Base-by-base conservation (phyloP, 1,140 invertebrate species). In the Psilanteris sp. region DNA sequence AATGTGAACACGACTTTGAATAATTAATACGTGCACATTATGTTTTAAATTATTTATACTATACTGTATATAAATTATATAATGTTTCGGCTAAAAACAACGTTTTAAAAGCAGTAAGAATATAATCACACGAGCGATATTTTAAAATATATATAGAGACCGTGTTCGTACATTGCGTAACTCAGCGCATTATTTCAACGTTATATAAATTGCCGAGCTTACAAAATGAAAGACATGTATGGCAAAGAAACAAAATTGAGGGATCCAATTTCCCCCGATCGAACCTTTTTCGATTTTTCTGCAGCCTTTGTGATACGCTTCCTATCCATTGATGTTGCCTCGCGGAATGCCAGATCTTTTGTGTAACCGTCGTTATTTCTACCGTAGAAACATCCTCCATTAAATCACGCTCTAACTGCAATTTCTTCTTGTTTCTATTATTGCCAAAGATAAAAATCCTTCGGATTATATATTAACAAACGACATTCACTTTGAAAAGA, bases 281-380 rank as follows among this genome's bases (percentile, higher is more conserved):
- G 61, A 73, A 44, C 32, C 43, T 59, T 70, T 57, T 61, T 73
- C 46, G 54, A 73, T 72, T 73, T 59, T 73, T 43, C 61, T 61
- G 46, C 36, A 55, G 44, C 46, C 54, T 66, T 73, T 73, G 48
- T 61, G 48, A 62, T 55, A 39, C 39, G 48, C 6, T 62, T 71
- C 48, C 46, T 46, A 62, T 13, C 24, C 11, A 72, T 55, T 66
- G 41, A 73, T 59, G 61, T 34, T 50, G 24, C 36, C 29, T 62
- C 52, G 59, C 41, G 59, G 59, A 73, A 59, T 59, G 27, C 52
- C 13, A 64, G 57, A 36, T 48, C 52, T 55, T 73, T 73, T 73
- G 44, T 59, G 43, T 27, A 64, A 59, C 43, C 52, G 52, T 66
- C 52, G 50, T 61, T 43, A 64, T 50, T 64, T 64, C 43, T 29